These are phyloP conservation scores for Ophonus ardosiacus DNA, from an alignment of 2,888 invertebrate genomes.

Conservation along the genomic window DNA sequence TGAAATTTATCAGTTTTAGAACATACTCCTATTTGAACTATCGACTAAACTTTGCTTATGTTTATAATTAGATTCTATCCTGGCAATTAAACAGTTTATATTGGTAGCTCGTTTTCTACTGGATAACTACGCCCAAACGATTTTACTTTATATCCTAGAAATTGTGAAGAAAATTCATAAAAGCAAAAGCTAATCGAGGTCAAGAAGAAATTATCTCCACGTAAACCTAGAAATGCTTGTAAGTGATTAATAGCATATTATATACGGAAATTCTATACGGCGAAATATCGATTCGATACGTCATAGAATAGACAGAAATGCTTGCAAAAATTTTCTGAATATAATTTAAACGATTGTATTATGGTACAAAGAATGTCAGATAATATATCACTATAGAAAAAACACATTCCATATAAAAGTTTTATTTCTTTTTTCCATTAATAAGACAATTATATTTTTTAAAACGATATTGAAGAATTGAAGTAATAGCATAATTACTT, in stretches of 20 bases:
- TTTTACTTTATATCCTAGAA: background rate
- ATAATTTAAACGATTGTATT: background rate
- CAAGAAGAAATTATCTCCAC: conserved; percentile 22
- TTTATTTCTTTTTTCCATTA: conserved; percentile 1
- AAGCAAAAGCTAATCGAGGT: conserved; percentile 39
- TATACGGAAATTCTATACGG: conserved; percentile 18
- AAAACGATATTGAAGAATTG: conserved; percentile 17
- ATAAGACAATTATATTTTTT: background rate
- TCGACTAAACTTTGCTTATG: background rate
- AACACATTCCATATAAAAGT: background rate
- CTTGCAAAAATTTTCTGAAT: background rate
- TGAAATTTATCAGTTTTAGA: background rate
- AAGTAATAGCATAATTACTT: conserved; percentile 26
- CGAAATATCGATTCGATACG: conserved; percentile 29
- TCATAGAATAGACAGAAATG: background rate
- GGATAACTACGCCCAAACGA: background rate
- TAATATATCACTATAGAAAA: background rate
- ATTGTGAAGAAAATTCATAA: background rate
- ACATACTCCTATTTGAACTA: background rate
- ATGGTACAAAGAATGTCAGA: background rate
- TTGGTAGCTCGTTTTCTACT: background rate
- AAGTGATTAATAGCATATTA: conserved; percentile 16
- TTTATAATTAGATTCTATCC: conserved; percentile 29
- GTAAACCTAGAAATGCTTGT: conserved; percentile 9
- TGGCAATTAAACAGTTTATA: conserved; percentile 17